Evolutionary conservation across 2,797 vertebrate species (phyloP).

Genomic region (Phoeniculus purpureus): DNA sequence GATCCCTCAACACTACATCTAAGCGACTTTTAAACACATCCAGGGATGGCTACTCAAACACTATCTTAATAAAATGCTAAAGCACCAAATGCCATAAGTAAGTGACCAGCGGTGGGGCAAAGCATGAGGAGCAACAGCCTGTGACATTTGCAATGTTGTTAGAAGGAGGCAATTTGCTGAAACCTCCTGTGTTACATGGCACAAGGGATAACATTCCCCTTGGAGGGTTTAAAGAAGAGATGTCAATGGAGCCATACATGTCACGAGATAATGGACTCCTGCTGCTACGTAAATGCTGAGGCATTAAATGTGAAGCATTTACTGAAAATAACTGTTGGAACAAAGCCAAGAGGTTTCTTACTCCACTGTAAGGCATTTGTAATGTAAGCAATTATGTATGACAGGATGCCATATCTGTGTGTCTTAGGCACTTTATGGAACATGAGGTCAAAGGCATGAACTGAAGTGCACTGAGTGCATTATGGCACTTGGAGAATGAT

Average conservation of each 20-base stretch:
- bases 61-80: not conserved
- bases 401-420: constrained; percentile 50
- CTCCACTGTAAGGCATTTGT: constrained; percentile 19
- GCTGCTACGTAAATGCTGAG: constrained; percentile 30
- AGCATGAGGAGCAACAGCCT: not conserved
- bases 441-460: constrained; percentile 20
- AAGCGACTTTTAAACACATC: too few relatives aligned
- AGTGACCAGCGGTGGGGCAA: not conserved
- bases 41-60: too few relatives aligned
- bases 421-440: constrained; percentile 38
- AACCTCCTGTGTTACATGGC: not conserved
- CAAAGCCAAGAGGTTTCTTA: constrained; percentile 19
- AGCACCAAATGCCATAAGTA: not conserved
- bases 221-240: constrained; percentile 19
- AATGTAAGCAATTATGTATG: constrained; percentile 31
- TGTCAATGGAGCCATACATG: not conserved
- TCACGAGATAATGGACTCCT: constrained; percentile 39
- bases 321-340: constrained; percentile 36
- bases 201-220: not conserved
- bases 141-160: not conserved
- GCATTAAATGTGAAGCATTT: constrained; percentile 34
- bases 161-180: constrained; percentile 26
- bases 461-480: not conserved
- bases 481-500: not conserved
- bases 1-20: too few relatives aligned